A percentile compares a stretch with the other conserved stretches of the same genome.
These are phyloP conservation scores for Heterotis niloticus DNA, from an alignment of 2,113 vertebrate genomes.

Conservation along the genomic window DNA sequence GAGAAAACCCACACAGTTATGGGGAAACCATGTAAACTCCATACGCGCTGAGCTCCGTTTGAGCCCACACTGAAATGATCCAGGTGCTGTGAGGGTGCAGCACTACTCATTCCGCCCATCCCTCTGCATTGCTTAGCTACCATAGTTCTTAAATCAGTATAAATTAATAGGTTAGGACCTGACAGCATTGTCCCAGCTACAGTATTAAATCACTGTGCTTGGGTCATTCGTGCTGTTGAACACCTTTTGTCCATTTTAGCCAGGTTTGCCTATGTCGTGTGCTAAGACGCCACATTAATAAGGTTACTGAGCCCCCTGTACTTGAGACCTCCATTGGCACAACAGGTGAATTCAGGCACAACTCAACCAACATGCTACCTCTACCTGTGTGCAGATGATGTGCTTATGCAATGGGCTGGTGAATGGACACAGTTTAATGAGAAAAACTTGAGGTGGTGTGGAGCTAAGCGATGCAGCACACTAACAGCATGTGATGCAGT, in stretches of 20 bases:
- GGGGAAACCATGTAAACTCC: too few relatives aligned
- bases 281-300: not conserved
- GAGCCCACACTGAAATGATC: too few relatives aligned
- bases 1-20: too few relatives aligned
- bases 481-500: constrained; percentile 3
- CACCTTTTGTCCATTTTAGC: not conserved
- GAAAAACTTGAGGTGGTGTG: not conserved
- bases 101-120: too few relatives aligned
- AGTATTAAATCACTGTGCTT: not conserved
- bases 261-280: not conserved
- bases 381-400: not conserved
- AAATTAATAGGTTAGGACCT: not conserved
- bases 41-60: too few relatives aligned
- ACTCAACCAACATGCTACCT: constrained; percentile 4
- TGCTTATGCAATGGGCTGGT: not conserved
- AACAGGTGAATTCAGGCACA: not conserved
- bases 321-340: not conserved
- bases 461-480: not conserved
- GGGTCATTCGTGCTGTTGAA: not conserved
- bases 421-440: not conserved
- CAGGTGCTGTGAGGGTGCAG: too few relatives aligned
- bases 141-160: not conserved
- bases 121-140: not conserved
- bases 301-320: not conserved
- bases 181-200: not conserved